Percentiles rank a stretch among this genome's conserved stretches.
phyloP scores from a whole-genome alignment of 2,797 vertebrate species.

The Anabas testudineus region DNA sequence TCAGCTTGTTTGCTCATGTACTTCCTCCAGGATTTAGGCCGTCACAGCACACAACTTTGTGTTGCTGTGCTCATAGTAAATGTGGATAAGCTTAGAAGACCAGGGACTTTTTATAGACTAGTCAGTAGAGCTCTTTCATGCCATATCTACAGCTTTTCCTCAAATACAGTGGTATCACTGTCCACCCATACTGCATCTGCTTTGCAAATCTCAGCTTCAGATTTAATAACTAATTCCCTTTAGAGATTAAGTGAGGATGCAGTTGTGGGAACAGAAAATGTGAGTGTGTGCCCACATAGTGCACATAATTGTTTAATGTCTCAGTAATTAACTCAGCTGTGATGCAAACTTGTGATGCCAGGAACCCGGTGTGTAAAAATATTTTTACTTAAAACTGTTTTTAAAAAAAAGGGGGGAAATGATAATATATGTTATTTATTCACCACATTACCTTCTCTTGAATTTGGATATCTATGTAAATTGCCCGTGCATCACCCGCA shows the following conservation, averaged over 20 bases:
- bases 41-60: conserved; percentile 74
- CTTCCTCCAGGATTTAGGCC: conserved; percentile 76
- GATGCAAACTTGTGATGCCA: conserved; percentile 3
- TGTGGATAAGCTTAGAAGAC: conserved; percentile 73
- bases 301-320: not conserved
- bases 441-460: conserved; percentile 29
- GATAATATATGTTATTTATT: not conserved
- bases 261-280: not conserved
- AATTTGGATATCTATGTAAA: conserved; percentile 47
- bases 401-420: no score
- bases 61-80: conserved; percentile 62
- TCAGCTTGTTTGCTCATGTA: conserved; percentile 73
- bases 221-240: conserved; percentile 34
- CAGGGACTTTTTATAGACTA: conserved; percentile 66
- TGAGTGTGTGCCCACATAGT: not conserved
- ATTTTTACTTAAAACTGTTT: not conserved
- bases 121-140: conserved; percentile 57
- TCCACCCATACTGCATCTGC: conserved; percentile 36
- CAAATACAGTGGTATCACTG: conserved; percentile 42
- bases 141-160: conserved; percentile 50
- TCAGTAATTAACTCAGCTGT: conserved; percentile 24
- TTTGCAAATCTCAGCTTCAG: conserved; percentile 27
- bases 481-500: conserved; percentile 40
- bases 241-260: conserved; percentile 1
- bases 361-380: not conserved